phyloP scores from a whole-genome alignment of 2,797 vertebrate species.

The Lepilemur septentrionalis region DNA sequence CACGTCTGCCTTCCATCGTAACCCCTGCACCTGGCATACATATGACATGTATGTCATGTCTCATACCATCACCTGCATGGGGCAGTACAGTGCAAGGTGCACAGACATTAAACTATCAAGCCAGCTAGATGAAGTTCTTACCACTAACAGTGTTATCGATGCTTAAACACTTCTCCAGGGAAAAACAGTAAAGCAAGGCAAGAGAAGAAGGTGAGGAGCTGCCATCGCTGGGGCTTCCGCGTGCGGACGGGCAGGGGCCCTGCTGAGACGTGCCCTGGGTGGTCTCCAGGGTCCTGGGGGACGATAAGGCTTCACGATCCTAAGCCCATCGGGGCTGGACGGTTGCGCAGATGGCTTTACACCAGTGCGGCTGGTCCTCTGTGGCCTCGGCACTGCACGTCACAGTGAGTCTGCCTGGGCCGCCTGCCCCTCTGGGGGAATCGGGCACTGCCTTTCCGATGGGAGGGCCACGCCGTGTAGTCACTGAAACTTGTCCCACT shows the following conservation, averaged over 20 bases:
- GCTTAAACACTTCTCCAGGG: neutral
- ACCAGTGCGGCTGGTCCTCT: rapidly evolving
- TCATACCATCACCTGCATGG: rapidly evolving
- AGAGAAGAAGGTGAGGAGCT: neutral
- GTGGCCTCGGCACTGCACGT: rapidly evolving
- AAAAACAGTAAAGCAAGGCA: neutral
- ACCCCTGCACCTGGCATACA: too few species aligned
- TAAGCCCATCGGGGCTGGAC: neutral
- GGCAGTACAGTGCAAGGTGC: too few species aligned
- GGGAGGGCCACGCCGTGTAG: too few species aligned
- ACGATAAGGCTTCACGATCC: neutral
- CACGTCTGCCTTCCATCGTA: neutral
- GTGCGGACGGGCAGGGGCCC: too few species aligned
- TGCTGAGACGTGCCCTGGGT: neutral
- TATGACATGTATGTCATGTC: neutral
- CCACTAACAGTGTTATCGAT: neutral
- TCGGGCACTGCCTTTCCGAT: too few species aligned
- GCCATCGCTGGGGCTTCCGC: rapidly evolving
- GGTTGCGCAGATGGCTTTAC: rapidly evolving
- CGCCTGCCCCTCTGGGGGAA: too few species aligned
- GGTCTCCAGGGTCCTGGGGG: neutral
- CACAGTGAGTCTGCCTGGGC: rapidly evolving
- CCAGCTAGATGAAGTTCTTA: neutral
- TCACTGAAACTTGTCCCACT: neutral
- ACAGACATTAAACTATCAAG: neutral